A percentile compares a stretch with the other conserved stretches of the same genome.
Evolutionary conservation across 2,113 vertebrate species (phyloP).

Genomic region (Phalacrocorax aristotelis): DNA sequence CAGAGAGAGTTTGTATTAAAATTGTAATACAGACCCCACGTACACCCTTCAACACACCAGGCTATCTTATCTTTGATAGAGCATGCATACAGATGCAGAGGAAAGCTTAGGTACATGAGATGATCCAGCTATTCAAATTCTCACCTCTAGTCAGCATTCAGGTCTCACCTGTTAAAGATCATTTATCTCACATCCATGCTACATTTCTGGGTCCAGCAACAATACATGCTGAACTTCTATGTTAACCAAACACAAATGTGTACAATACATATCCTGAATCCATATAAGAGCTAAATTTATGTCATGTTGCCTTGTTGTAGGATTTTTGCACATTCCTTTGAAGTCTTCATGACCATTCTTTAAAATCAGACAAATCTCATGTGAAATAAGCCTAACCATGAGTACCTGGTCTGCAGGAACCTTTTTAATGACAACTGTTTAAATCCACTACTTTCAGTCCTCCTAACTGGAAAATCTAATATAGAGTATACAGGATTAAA

Average conservation of each 20-base stretch:
- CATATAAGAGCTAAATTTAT: not conserved
- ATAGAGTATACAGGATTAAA: not conserved
- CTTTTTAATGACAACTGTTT: not conserved
- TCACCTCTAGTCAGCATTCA: not conserved
- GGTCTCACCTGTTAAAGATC: not conserved
- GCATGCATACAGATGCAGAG: not conserved
- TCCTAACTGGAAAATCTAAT: not conserved
- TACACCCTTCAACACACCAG: not conserved
- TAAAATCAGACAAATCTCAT: not conserved
- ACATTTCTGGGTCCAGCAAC: not conserved
- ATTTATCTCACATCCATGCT: not conserved
- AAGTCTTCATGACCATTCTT: not conserved
- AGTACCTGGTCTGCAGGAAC: not conserved
- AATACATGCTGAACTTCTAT: not conserved
- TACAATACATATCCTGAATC: not conserved
- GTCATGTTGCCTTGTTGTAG: fast-evolving
- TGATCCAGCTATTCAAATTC: not conserved
- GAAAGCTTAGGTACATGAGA: not conserved
- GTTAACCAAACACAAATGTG: not conserved
- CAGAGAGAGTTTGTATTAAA: not conserved
- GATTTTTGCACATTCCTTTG: not conserved
- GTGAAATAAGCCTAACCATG: not conserved
- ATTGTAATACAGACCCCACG: not conserved
- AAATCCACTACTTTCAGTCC: not conserved
- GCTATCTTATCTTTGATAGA: not conserved